A percentile compares a stretch with the other conserved stretches of the same genome.
These are phyloP conservation scores for Leptestheria dahalacensis DNA, from an alignment of 1,140 invertebrate species.

Conservation along the genomic window DNA sequence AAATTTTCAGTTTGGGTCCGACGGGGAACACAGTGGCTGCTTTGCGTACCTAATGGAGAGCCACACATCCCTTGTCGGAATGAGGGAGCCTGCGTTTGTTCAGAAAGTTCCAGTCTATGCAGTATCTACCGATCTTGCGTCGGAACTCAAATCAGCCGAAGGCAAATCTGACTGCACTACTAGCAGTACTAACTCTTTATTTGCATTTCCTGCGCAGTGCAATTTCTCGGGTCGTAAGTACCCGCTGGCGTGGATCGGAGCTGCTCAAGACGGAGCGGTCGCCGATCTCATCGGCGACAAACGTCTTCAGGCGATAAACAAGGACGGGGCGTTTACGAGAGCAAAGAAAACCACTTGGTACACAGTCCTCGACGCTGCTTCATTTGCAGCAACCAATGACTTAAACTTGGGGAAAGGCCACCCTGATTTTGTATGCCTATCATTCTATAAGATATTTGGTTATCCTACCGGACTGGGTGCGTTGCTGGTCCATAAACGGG, in stretches of 20 bases:
- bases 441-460: constrained; percentile 98
- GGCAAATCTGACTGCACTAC: neutral
- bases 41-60: constrained; percentile 79
- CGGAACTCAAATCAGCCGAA: neutral
- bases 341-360: constrained; percentile 45
- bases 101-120: constrained; percentile 22
- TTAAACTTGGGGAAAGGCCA: constrained; percentile 54
- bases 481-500: constrained; percentile 57
- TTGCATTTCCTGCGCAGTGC: constrained; percentile 80
- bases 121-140: constrained; percentile 18
- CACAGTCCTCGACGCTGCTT: constrained; percentile 72
- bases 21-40: constrained; percentile 30
- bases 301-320: no score
- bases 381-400: constrained; percentile 57
- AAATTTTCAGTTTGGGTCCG: constrained; percentile 46
- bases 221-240: constrained; percentile 90
- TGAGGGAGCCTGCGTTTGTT: constrained; percentile 44
- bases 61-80: constrained; percentile 87
- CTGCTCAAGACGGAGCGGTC: constrained; percentile 44
- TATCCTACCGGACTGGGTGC: constrained; percentile 89
- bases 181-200: constrained; percentile 38
- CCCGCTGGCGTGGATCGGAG: constrained; percentile 53
- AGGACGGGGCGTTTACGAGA: no score
- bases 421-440: constrained; percentile 80
- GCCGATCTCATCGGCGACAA: constrained; percentile 14